Evolutionary conservation across 2,113 vertebrate species (phyloP).

Genomic region (Bostrychus sinensis): DNA sequence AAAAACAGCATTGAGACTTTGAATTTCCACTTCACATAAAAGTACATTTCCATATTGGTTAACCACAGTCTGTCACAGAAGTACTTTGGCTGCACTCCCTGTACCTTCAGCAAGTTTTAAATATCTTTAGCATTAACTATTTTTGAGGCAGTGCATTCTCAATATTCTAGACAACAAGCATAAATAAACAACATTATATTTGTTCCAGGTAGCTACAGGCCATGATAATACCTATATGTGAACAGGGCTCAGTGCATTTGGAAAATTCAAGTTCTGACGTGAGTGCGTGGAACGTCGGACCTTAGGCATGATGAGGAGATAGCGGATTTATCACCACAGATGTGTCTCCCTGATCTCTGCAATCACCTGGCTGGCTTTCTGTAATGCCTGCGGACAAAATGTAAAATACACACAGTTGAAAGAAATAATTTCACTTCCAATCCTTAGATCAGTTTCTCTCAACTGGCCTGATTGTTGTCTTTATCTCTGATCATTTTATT

Average conservation of each 20-base stretch:
- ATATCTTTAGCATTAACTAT: slow-evolving; percentile 18
- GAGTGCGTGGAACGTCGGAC: slow-evolving; percentile 13
- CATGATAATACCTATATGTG: slow-evolving; percentile 1
- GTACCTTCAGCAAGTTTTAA: slow-evolving; percentile 19
- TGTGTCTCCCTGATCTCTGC: slow-evolving; percentile 98
- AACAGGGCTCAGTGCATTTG: slow-evolving; percentile 38
- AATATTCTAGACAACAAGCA: slow-evolving; percentile 30
- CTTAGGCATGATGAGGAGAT: slow-evolving; percentile 22
- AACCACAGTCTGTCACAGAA: slow-evolving; percentile 23
- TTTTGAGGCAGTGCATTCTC: slow-evolving; percentile 26
- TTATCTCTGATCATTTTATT: too few relatives aligned
- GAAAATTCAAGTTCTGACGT: slow-evolving; percentile 36
- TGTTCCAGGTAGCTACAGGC: slow-evolving; percentile 12
- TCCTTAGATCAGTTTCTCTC: not conserved
- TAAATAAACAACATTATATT: slow-evolving; percentile 22
- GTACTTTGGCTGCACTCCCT: slow-evolving; percentile 25
- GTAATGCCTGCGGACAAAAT: slow-evolving; percentile 84
- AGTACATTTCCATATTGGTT: slow-evolving; percentile 34
- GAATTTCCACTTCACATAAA: slow-evolving; percentile 32
- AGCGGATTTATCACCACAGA: slow-evolving; percentile 91
- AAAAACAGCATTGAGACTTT: slow-evolving; percentile 19
- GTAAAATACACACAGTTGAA: not conserved
- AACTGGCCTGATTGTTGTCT: too few relatives aligned
- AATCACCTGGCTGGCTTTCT: slow-evolving; percentile 97
- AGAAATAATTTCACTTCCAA: not conserved